Base-by-base conservation (phyloP, 2,888 invertebrate genomes). In the Cheilosia soror region DNA sequence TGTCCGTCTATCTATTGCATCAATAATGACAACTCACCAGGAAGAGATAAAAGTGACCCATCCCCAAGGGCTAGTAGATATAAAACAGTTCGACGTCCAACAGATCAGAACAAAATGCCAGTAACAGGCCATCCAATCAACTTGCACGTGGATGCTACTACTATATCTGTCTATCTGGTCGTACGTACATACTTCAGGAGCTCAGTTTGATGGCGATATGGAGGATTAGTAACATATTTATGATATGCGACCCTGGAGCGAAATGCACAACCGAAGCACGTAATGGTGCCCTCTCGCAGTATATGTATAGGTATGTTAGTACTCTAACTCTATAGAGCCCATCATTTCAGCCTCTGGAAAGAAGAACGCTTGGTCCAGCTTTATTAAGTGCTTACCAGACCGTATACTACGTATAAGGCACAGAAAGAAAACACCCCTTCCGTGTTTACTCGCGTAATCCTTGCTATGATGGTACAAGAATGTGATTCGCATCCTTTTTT, bases 141-240 rank as follows among this genome's bases (percentile, higher is more conserved):
- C 75, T 55, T 37, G 25, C 49, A 62, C 58, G 44, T 9, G 57
- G 63, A 15, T 29, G 31, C 33, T 25, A 25, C 20, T 4, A 40
- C 9, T 20, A 20, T 20, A 44, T 37, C 51, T 44, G 20, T 49
- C 62, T 68, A 65, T 63, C 55, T 47, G 20, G 27, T 47, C 27
- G 51, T 25, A 20, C 27, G 51, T 25, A 20, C 20, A 20, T 20
- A 51, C 51, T 27, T 42, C 57, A 68, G 40, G n/a, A 47, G 69
- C 47, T 37, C 27, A 62, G 55, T 58, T 69, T 76, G 76, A 81
- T 42, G 75, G 44, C 68, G 31, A 76, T 69, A 71, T 76, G 63
- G 7, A 65, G 81, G 81, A 81, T 76, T 76, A 81, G 69, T 69
- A 65, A 60, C 76, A 81, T 81, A 71, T 81, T 81, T 81, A 81